Evolutionary conservation across 2,113 vertebrate genomes (phyloP).

Genomic region (Sprattus sprattus): DNA sequence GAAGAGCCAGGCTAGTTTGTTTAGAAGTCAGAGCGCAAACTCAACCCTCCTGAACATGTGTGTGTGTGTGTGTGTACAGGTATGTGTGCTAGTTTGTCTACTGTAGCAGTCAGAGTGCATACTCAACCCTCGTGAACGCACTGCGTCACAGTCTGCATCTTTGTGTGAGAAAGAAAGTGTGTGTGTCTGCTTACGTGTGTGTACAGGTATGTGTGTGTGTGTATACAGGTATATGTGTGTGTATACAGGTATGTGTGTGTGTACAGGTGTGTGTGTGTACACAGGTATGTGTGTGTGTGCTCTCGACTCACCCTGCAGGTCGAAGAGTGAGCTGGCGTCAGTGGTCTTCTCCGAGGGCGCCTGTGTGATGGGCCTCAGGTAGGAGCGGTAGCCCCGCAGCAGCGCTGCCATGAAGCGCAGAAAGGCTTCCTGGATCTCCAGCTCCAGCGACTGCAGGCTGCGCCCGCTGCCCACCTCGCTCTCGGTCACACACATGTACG

Average conservation of each 20-base stretch:
- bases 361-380: slow-evolving; percentile 92
- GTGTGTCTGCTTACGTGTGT: too few relatives aligned
- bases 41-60: too few relatives aligned
- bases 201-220: background rate
- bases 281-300: background rate
- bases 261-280: background rate
- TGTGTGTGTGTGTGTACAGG: too few relatives aligned
- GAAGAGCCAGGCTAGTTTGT: too few relatives aligned
- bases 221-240: background rate
- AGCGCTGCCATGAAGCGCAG: slow-evolving; percentile 97
- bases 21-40: too few relatives aligned
- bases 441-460: slow-evolving; percentile 86
- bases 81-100: too few relatives aligned
- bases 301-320: slow-evolving; percentile 81
- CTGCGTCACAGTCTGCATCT: too few relatives aligned
- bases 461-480: slow-evolving; percentile 85
- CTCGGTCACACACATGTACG: slow-evolving; percentile 70
- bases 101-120: too few relatives aligned
- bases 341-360: slow-evolving; percentile 97
- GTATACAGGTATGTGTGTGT: background rate
- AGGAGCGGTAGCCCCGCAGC: slow-evolving; percentile 93
- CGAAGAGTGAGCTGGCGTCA: slow-evolving; percentile 93
- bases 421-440: slow-evolving; percentile 98
- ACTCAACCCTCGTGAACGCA: too few relatives aligned
- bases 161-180: too few relatives aligned